Base-by-base conservation (phyloP, 2,797 vertebrate genomes). In the Periparus ater region DNA sequence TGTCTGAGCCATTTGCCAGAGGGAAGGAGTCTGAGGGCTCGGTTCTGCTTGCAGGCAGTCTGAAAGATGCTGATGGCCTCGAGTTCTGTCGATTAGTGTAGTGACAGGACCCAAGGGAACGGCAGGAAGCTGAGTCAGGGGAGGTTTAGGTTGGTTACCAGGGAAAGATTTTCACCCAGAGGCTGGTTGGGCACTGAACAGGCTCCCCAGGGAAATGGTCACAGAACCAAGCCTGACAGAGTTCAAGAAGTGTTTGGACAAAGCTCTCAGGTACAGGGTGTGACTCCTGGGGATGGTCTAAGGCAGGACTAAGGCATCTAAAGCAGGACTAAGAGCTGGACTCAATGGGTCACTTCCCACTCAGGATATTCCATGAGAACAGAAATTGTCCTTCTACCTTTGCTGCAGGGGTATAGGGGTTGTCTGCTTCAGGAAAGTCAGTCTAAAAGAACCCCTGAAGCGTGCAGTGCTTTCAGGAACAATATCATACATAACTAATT, bases 181-280 rank as follows among this genome's bases (percentile, higher is more conserved):
- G 3, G 1, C 2, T 34, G 34, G 0, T 0, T 54, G 70, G 34
- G 15, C 20, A 34, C n/a, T 58, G 38, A 11, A 53, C 8, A 40
- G 21, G 25, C 2, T 81, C 26, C 15, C 2, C 18, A 61, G 21
- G 25, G 47, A 1, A 34, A 11, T 20, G 44, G 6, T 34, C 34
- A 13, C 2, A 30, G 17, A 40, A 15, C 12, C 60, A 34, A 40
- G 8, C 25, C n/a, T 80, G 61, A 13, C 25, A 27, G 45, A 66
- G 40, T 0, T 74, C 61, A 54, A 8, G 26, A 18, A 32, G 30
- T 11, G 17, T 48, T 61, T 61, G n/a, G 18, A 17, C 14, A 61
- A 6, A 0, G 2, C 34, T 54, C 21, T 61, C 3, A 17, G 77
- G 21, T 6, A 34, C 26, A 17, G 0, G 17, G 40, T 9, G 5